Evolutionary conservation across 2,113 vertebrate genomes (phyloP).

Genomic region (Panthera tigris): DNA sequence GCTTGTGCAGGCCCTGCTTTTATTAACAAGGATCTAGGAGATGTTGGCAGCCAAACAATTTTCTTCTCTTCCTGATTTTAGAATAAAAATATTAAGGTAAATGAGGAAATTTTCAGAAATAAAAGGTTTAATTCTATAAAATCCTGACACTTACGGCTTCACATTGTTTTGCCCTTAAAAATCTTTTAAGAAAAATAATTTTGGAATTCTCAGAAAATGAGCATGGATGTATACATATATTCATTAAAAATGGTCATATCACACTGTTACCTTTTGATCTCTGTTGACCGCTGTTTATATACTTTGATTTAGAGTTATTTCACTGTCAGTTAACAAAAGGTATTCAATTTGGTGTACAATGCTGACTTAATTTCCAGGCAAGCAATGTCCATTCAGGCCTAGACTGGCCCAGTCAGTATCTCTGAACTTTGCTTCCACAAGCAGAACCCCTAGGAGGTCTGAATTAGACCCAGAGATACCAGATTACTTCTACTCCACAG

Average conservation of each 20-base stretch:
- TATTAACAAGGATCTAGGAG: not conserved
- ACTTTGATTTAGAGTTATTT: not conserved
- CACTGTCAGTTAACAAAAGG: not conserved
- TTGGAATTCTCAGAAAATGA: not conserved
- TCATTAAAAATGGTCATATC: not conserved
- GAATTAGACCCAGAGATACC: not conserved
- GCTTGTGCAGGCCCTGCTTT: not conserved
- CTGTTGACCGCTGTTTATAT: not conserved
- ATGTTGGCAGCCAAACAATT: not conserved
- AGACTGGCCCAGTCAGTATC: not conserved
- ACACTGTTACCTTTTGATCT: not conserved
- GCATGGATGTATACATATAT: not conserved
- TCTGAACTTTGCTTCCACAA: not conserved
- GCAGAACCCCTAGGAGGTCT: not conserved
- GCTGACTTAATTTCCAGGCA: not conserved
- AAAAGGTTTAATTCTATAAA: slow-evolving; percentile 14
- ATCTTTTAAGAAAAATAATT: slow-evolving; percentile 1
- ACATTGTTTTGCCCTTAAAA: not conserved
- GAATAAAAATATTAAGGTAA: slow-evolving; percentile 11
- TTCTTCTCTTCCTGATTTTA: not conserved
- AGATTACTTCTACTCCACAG: not conserved
- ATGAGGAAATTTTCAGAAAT: not conserved
- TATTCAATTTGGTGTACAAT: not conserved
- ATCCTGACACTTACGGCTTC: not conserved
- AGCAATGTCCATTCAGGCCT: not conserved